phyloP scores from a whole-genome alignment of 2,113 vertebrate genomes.

The Taxidea taxus region DNA sequence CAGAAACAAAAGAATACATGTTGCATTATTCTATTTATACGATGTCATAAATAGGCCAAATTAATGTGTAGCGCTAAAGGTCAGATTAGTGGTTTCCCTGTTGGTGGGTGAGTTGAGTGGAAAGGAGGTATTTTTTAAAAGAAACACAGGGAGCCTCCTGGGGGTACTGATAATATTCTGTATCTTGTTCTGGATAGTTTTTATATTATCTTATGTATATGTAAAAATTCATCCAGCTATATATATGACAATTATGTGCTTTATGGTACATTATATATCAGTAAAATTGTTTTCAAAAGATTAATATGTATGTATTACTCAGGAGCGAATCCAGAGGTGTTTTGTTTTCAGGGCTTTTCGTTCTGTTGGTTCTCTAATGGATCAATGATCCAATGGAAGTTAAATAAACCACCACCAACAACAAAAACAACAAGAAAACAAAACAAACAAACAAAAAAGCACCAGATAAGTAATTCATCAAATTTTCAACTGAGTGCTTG shows the following conservation, averaged over 20 bases:
- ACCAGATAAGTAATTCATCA: neutral
- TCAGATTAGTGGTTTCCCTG: neutral
- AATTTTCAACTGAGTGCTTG: neutral
- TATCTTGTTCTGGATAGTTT: neutral
- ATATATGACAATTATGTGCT: neutral
- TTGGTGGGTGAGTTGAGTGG: neutral
- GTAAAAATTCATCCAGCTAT: neutral
- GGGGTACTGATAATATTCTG: neutral
- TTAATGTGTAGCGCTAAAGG: neutral
- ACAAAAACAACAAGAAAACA: neutral
- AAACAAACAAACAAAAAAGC: neutral
- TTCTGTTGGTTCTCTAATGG: neutral
- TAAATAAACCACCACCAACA: too few species aligned
- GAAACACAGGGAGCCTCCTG: neutral
- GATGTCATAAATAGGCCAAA: constrained; percentile 10
- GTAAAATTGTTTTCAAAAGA: neutral
- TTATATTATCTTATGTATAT: neutral
- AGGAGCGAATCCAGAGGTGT: neutral
- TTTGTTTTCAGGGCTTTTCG: neutral
- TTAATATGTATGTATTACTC: neutral
- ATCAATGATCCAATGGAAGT: neutral
- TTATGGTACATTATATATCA: neutral
- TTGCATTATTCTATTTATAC: neutral
- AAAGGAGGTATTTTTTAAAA: neutral
- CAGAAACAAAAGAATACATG: neutral